Evolutionary conservation across 2,888 invertebrate species (phyloP).

Genomic region (Erebia palarica): DNA sequence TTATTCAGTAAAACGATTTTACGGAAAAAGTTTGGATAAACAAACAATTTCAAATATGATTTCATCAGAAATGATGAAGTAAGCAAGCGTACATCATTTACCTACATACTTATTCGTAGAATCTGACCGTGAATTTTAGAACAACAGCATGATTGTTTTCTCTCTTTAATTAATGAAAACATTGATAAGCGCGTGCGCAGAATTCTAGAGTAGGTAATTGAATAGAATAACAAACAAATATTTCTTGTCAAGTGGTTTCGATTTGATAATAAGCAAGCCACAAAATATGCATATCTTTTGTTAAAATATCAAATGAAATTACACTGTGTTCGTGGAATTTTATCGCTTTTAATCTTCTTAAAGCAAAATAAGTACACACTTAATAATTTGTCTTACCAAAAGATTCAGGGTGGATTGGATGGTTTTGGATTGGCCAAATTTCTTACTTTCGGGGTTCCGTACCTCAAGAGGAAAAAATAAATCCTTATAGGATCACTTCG

Average conservation of each 20-base stretch:
- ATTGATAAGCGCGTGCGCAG: constrained; percentile 1
- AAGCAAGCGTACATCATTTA: background rate
- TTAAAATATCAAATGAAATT: constrained; percentile 11
- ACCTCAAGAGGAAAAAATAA: too few species aligned
- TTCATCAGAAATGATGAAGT: background rate
- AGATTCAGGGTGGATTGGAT: too few species aligned
- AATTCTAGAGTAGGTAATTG: background rate
- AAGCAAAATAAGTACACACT: too few species aligned
- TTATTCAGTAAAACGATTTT: background rate
- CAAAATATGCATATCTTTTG: background rate
- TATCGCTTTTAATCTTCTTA: too few species aligned
- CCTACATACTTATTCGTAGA: constrained; percentile 3
- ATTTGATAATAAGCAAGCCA: background rate
- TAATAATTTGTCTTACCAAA: too few species aligned
- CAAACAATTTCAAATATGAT: background rate
- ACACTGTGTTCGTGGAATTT: constrained; percentile 13
- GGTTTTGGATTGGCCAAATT: too few species aligned
- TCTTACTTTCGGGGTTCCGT: too few species aligned
- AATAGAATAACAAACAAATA: constrained; percentile 7
- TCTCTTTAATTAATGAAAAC: constrained; percentile 12
- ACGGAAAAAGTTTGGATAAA: background rate
- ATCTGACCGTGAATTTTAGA: constrained; percentile 4
- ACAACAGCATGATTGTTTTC: constrained; percentile 6
- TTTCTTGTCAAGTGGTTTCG: background rate
- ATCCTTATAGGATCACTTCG: too few species aligned